A percentile compares a stretch with the other conserved stretches of the same genome.
Conservation (phyloP, 2,113 vertebrate genomes). For the Oplegnathus fasciatus region DNA sequence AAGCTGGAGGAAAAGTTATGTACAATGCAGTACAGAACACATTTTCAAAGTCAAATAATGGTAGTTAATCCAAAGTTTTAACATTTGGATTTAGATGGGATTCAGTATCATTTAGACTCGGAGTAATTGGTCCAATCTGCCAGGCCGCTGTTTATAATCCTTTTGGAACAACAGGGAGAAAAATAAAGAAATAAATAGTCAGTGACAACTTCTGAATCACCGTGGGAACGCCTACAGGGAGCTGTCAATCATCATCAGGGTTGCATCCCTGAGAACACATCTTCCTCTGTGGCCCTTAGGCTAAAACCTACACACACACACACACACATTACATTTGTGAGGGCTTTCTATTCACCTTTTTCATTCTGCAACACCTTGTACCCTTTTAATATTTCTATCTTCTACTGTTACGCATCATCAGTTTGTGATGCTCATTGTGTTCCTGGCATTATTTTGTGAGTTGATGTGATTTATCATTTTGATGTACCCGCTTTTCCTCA, state of each 20-base stretch:
- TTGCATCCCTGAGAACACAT: constrained; percentile 16
- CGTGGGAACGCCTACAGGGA: constrained; percentile 38
- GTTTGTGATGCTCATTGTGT: neutral
- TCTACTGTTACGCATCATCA: constrained; percentile 1
- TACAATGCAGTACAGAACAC: neutral
- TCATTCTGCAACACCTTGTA: neutral
- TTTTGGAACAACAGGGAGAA: constrained; percentile 6
- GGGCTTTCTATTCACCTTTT: neutral
- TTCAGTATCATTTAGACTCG: neutral
- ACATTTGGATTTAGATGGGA: neutral
- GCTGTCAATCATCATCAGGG: constrained; percentile 62
- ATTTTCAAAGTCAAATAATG: neutral
- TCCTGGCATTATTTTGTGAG: constrained; percentile 1
- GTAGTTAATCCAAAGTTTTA: neutral
- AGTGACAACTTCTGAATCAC: constrained; percentile 52
- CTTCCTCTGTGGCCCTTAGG: constrained; percentile 24
- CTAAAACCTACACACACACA: constrained; percentile 5
- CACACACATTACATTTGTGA: neutral
- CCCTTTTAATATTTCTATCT: neutral
- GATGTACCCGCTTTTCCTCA: constrained; percentile 15
- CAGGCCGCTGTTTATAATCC: neutral
- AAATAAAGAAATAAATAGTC: constrained; percentile 37
- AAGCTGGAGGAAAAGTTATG: neutral
- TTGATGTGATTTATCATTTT: constrained; percentile 6
- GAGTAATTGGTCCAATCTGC: constrained; percentile 31